Evolutionary conservation across 92 coral and sea anemone species (phyloP).

Genomic region (Muricea muricata): DNA sequence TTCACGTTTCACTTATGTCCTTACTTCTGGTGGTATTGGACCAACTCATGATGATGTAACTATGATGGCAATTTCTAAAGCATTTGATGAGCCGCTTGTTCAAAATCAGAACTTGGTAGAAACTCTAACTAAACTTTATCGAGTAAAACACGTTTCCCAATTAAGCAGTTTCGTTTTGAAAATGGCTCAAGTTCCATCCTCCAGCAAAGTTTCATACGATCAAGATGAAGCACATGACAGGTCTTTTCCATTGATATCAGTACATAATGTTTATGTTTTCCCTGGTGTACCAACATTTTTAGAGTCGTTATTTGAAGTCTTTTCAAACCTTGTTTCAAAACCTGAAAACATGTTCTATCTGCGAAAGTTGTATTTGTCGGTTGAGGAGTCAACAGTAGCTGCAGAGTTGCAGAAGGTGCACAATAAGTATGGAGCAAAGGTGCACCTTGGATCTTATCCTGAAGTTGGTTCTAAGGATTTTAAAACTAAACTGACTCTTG

Average conservation of each 20-base stretch:
- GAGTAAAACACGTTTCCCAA: constrained; percentile 43
- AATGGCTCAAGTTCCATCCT: constrained; percentile 86
- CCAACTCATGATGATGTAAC: constrained; percentile 99
- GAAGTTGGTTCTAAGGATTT: constrained; percentile 66
- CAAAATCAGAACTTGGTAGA: constrained; percentile 70
- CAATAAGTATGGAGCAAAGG: constrained; percentile 73
- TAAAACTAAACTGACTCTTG: constrained; percentile 84
- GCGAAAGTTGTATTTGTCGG: constrained; percentile 73
- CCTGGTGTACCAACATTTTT: constrained; percentile 89
- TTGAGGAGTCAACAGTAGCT: constrained; percentile 78
- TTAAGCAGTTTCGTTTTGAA: constrained; percentile 73
- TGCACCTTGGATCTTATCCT: constrained; percentile 92
- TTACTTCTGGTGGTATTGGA: constrained; percentile 97
- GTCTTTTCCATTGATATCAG: constrained; percentile 80
- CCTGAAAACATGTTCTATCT: constrained; percentile 70
- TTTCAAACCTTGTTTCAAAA: constrained; percentile 62
- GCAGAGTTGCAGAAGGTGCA: constrained; percentile 76
- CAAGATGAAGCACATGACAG: constrained; percentile 34
- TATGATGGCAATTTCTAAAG: constrained; percentile 81
- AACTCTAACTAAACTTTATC: constrained; percentile 59
- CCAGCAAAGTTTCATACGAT: constrained; percentile 70
- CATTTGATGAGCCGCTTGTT: constrained; percentile 81
- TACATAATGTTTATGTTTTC: constrained; percentile 82
- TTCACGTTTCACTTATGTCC: constrained; percentile 74
- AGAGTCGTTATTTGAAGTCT: constrained; percentile 65